Conservation (phyloP, 2,113 vertebrate species). For the Girardinichthys multiradiatus region DNA sequence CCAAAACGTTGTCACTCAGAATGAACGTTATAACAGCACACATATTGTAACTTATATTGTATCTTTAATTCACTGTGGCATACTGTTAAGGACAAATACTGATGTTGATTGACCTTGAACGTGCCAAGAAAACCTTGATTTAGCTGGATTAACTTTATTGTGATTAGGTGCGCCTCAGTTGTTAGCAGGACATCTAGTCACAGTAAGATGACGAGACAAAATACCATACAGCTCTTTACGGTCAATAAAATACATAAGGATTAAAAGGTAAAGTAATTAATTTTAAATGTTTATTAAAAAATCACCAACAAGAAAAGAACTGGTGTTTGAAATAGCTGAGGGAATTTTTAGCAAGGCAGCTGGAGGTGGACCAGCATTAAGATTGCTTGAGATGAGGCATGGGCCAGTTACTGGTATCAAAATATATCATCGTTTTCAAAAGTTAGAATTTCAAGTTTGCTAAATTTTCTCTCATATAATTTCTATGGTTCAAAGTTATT, state of each 20-base stretch:
- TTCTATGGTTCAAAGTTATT: too few species aligned
- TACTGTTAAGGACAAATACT: constrained; percentile 12
- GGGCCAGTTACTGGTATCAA: too few species aligned
- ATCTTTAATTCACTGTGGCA: constrained; percentile 24
- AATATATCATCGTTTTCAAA: too few species aligned
- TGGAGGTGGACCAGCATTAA: too few species aligned
- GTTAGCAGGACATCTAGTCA: too few species aligned
- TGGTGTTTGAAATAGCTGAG: neutral
- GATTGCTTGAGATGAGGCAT: too few species aligned
- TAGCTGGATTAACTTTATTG: neutral
- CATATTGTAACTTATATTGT: neutral
- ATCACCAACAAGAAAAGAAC: neutral
- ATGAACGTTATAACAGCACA: constrained; percentile 13
- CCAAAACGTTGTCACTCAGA: constrained; percentile 40
- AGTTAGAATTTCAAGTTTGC: too few species aligned
- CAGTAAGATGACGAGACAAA: neutral
- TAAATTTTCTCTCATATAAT: too few species aligned
- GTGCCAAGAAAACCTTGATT: constrained; percentile 6
- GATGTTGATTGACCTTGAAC: constrained; percentile 2
- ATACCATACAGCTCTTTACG: neutral
- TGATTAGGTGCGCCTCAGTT: neutral
- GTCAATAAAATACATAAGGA: neutral
- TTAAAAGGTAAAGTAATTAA: neutral
- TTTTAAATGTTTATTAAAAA: neutral
- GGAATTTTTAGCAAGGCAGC: neutral